Conservation (phyloP, 2,113 vertebrate genomes). For the Noctilio leporinus region DNA sequence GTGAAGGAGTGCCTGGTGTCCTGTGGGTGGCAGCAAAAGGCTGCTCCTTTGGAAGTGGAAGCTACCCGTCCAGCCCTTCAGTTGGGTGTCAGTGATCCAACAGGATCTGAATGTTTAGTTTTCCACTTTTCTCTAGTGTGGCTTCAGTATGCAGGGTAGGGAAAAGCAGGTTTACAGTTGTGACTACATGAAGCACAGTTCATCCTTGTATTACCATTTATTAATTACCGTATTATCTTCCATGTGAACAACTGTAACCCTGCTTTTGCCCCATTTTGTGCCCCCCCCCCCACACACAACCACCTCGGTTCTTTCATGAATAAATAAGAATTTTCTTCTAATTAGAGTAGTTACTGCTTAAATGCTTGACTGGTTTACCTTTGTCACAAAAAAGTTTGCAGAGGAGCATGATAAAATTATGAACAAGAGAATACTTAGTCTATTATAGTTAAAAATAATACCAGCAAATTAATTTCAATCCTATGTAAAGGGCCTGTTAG, state of each 20-base stretch:
- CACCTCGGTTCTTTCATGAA: not conserved
- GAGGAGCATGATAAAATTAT: not conserved
- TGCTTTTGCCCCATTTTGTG: no score
- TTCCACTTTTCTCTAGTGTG: not conserved
- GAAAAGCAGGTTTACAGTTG: no score
- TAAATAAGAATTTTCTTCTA: not conserved
- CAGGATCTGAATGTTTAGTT: not conserved
- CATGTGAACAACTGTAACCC: no score
- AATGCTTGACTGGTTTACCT: not conserved
- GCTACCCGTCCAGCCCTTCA: accelerated
- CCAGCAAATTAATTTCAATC: not conserved
- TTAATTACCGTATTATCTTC: no score
- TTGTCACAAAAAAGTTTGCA: not conserved
- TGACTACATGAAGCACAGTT: no score
- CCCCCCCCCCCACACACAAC: no score
- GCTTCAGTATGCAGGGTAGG: not conserved
- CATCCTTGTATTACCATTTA: no score
- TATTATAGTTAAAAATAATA: not conserved
- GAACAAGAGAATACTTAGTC: not conserved
- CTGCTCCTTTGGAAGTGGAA: not conserved
- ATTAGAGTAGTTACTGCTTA: not conserved
- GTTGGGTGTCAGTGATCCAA: not conserved
- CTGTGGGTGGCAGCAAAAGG: conserved; percentile 68
- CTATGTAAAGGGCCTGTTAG: not conserved
- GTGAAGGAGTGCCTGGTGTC: not conserved